Conservation (phyloP, 2,113 vertebrate genomes). For the Perognathus longimembris region DNA sequence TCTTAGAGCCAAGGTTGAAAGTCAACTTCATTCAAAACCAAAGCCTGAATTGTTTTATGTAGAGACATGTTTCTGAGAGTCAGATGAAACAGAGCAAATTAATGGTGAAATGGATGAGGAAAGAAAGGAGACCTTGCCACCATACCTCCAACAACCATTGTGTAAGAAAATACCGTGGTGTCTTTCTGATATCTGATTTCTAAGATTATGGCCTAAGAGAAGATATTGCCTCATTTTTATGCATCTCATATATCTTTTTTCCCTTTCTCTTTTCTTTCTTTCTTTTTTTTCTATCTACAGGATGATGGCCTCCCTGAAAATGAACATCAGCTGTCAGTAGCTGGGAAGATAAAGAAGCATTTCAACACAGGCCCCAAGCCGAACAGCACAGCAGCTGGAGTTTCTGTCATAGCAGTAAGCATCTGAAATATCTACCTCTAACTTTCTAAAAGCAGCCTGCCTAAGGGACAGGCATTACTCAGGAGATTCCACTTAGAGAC, state of each 20-base stretch:
- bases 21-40: conserved; percentile 43
- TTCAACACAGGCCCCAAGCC: conserved; percentile 95
- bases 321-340: conserved; percentile 95
- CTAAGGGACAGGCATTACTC: conserved; percentile 59
- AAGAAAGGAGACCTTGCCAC: background rate
- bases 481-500: conserved; percentile 62
- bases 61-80: background rate
- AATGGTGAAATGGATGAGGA: background rate
- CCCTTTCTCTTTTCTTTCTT: conserved; percentile 19
- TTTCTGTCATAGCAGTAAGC: conserved; percentile 98
- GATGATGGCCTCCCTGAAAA: conserved; percentile 94
- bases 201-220: conserved; percentile 21
- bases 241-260: conserved; percentile 54
- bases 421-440: conserved; percentile 85
- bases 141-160: background rate
- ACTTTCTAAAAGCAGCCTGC: conserved; percentile 67
- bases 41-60: conserved; percentile 2
- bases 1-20: background rate
- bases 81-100: background rate
- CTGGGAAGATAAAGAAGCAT: conserved; percentile 98
- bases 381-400: conserved; percentile 94
- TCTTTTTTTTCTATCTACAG: conserved; percentile 79
- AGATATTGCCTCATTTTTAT: conserved; percentile 29
- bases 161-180: background rate
- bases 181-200: background rate